These are phyloP conservation scores for Thera britannica DNA, from an alignment of 2,888 invertebrate genomes.

Conservation along the genomic window DNA sequence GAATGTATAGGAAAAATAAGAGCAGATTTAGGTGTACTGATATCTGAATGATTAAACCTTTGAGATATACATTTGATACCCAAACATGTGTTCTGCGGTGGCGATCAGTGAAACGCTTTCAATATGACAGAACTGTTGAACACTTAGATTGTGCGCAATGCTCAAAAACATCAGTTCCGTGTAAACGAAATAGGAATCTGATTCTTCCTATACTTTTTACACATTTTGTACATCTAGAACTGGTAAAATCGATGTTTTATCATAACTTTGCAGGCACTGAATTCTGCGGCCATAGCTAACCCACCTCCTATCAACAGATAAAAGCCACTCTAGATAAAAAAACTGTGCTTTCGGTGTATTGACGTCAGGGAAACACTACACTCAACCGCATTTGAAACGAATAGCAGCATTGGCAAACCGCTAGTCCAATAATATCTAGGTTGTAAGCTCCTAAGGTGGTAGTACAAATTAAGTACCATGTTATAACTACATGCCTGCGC, in stretches of 20 bases:
- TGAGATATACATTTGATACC: neutral
- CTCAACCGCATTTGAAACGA: slow-evolving; percentile 42
- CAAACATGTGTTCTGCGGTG: no score
- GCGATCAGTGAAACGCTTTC: no score
- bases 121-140: no score
- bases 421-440: slow-evolving; percentile 30
- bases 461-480: no score
- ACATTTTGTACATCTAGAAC: slow-evolving; percentile 13
- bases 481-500: no score
- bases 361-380: slow-evolving; percentile 56
- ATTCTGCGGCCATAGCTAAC: slow-evolving; percentile 50
- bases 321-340: slow-evolving; percentile 68
- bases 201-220: neutral
- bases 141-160: no score
- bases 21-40: neutral
- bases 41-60: neutral
- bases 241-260: slow-evolving; percentile 49
- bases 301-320: slow-evolving; percentile 64
- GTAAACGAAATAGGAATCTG: no score
- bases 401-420: slow-evolving; percentile 34
- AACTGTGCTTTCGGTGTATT: slow-evolving; percentile 45
- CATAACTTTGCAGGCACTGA: slow-evolving; percentile 55
- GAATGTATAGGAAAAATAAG: neutral
- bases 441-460: neutral
- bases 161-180: no score